Conservation (phyloP, 2,113 vertebrate species). For the Nannobrachium achirus region DNA sequence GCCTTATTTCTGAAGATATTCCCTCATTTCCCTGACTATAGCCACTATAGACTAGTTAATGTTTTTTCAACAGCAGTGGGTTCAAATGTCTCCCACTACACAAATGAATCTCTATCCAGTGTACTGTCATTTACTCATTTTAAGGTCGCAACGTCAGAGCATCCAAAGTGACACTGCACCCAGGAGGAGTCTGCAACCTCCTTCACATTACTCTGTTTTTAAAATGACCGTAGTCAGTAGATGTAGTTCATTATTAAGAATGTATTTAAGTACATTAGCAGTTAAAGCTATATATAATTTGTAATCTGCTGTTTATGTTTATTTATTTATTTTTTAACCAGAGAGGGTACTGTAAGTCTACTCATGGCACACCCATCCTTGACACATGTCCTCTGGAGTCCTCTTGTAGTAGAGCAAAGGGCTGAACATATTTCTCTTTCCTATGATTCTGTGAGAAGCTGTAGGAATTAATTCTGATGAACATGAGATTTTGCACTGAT, state of each 20-base stretch:
- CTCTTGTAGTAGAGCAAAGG: not conserved
- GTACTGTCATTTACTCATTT: too few relatives aligned
- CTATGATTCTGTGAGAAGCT: not conserved
- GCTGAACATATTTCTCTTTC: not conserved
- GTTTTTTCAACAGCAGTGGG: too few relatives aligned
- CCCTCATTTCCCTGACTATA: not conserved
- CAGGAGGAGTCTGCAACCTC: too few relatives aligned
- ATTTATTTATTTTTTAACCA: not conserved
- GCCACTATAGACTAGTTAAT: too few relatives aligned
- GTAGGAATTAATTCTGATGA: not conserved
- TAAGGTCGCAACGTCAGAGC: too few relatives aligned
- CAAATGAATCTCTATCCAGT: too few relatives aligned
- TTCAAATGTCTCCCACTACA: too few relatives aligned
- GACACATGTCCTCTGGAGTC: not conserved
- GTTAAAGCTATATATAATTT: not conserved
- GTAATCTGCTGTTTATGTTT: not conserved
- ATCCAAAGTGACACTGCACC: too few relatives aligned
- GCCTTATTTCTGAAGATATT: not conserved
- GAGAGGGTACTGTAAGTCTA: constrained; percentile 9
- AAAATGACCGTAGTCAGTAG: not conserved
- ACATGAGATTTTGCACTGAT: constrained; percentile 14
- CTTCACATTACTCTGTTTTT: constrained; percentile 9
- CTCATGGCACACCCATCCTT: constrained; percentile 1
- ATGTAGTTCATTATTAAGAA: constrained; percentile 16
- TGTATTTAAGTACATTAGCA: constrained; percentile 24